These are phyloP conservation scores for Bruchidius siliquastri DNA, from an alignment of 2,888 invertebrate genomes.

Conservation along the genomic window DNA sequence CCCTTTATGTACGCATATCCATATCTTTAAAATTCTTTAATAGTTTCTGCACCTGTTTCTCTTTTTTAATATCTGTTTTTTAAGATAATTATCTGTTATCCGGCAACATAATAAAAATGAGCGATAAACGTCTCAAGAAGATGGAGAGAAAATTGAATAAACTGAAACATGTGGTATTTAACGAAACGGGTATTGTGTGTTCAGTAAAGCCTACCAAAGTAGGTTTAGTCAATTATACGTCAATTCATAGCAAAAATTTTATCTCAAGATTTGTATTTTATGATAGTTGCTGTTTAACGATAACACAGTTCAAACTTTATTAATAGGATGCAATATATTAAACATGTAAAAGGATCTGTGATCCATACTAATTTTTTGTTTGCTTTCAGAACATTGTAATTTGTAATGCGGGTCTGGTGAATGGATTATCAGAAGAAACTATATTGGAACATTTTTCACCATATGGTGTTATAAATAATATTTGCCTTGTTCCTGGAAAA, in stretches of 20 bases:
- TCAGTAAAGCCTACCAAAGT: constrained; percentile 43
- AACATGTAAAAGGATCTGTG: too few species aligned
- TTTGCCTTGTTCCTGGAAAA: constrained; percentile 72
- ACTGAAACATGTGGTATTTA: constrained; percentile 46
- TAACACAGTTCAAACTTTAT: too few species aligned
- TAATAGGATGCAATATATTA: too few species aligned
- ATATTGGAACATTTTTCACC: constrained; percentile 54
- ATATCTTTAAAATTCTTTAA: too few species aligned
- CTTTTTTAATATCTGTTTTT: too few species aligned
- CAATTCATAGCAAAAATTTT: too few species aligned
- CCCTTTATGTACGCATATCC: too few species aligned
- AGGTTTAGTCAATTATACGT: too few species aligned
- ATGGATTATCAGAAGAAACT: constrained; percentile 65
- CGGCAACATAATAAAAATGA: not conserved
- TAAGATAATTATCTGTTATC: too few species aligned
- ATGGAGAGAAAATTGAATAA: constrained; percentile 47
- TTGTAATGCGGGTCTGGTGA: constrained; percentile 84
- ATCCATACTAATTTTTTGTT: constrained; percentile 11
- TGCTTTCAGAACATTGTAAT: constrained; percentile 64
- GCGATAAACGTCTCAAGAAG: constrained; percentile 28
- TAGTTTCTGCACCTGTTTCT: too few species aligned
- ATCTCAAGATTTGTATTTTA: too few species aligned
- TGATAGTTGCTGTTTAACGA: too few species aligned
- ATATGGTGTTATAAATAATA: constrained; percentile 54
- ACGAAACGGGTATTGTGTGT: constrained; percentile 44